Evolutionary conservation across 2,888 invertebrate genomes (phyloP).

Genomic region (Eugnorisma glareosa): DNA sequence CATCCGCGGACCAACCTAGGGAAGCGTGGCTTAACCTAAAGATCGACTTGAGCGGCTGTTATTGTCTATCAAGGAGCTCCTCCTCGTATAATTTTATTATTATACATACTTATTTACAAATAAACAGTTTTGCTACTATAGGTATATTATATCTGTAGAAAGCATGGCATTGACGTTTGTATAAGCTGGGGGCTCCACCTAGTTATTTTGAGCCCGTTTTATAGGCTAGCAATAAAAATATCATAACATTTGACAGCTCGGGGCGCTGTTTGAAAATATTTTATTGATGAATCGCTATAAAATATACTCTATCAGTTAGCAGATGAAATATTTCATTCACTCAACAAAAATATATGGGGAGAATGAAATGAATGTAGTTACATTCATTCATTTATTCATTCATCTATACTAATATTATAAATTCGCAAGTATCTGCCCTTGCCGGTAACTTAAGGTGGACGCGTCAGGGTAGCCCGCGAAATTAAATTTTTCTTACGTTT

Average conservation of each 20-base stretch:
- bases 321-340: conserved; percentile 58
- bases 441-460: no score
- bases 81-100: not conserved
- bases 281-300: conserved; percentile 67
- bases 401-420: not conserved
- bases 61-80: no score
- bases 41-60: no score
- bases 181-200: conserved; percentile 48
- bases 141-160: conserved; percentile 8
- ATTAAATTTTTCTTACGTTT: no score
- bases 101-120: not conserved
- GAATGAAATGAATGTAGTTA: not conserved
- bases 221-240: conserved; percentile 68
- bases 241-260: conserved; percentile 69
- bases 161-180: conserved; percentile 34
- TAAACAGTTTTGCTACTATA: conserved; percentile 26
- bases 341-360: conserved; percentile 17
- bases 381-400: no score
- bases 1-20: no score
- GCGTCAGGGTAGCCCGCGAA: no score
- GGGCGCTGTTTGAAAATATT: conserved; percentile 66
- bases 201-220: conserved; percentile 64
- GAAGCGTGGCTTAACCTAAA: no score
- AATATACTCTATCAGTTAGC: conserved; percentile 64
- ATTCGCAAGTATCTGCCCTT: not conserved